Percentiles rank a stretch among this genome's conserved stretches.
phyloP scores from a whole-genome alignment of 2,797 vertebrate species.

The Rhinogobio ventralis region DNA sequence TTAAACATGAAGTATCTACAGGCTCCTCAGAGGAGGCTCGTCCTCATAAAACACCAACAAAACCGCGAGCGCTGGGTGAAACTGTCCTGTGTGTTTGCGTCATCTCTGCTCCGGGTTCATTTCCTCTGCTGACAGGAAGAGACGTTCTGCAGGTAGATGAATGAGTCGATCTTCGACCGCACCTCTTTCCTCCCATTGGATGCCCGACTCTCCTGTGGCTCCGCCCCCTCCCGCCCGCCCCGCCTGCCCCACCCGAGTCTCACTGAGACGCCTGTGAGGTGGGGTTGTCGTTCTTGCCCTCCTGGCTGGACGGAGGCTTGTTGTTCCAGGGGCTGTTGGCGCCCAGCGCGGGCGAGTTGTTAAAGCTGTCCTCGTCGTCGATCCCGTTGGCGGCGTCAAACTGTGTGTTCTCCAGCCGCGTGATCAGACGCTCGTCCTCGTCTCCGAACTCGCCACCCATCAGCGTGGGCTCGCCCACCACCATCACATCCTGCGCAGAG shows the following conservation, averaged over 20 bases:
- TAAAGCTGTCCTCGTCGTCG: slow-evolving; percentile 99
- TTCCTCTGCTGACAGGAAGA: slow-evolving; percentile 56
- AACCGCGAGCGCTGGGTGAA: slow-evolving; percentile 37
- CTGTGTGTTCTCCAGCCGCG: slow-evolving; percentile 98
- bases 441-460: slow-evolving; percentile 83
- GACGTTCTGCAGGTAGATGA: slow-evolving; percentile 50
- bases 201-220: slow-evolving; percentile 23
- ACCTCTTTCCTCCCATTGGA: slow-evolving; percentile 25
- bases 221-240: slow-evolving; percentile 26
- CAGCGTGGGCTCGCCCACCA: slow-evolving; percentile 96
- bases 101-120: slow-evolving; percentile 82
- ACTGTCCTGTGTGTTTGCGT: slow-evolving; percentile 70
- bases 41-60: slow-evolving; percentile 51
- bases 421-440: slow-evolving; percentile 98
- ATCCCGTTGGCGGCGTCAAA: slow-evolving; percentile 94
- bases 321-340: slow-evolving; percentile 99
- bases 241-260: slow-evolving; percentile 39
- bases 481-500: slow-evolving; percentile 98
- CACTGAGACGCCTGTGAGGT: slow-evolving; percentile 77
- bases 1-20: slow-evolving; percentile 61
- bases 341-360: slow-evolving; percentile 95
- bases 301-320: slow-evolving; percentile 98
- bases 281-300: slow-evolving; percentile 97
- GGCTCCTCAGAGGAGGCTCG: slow-evolving; percentile 44
- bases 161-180: slow-evolving; percentile 24